Base-by-base conservation (phyloP, 2,797 vertebrate genomes). In the Mastacembelus armatus region DNA sequence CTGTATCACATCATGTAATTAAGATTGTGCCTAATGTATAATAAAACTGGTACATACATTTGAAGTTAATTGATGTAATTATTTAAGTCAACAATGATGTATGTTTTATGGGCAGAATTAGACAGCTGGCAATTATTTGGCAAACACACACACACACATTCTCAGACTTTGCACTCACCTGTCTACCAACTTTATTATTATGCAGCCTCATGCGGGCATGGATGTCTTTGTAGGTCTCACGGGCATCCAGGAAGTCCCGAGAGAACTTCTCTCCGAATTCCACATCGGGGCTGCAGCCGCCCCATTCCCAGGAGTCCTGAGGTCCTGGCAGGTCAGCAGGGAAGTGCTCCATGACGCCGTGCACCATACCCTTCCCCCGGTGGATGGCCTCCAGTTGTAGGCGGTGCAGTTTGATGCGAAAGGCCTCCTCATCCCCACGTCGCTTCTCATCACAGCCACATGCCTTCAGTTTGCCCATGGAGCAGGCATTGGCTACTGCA, bases 241-340 rank as follows among this genome's bases (percentile, higher is more conserved):
- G 94, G 61, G 97, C 96, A 69, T 99, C 98, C 2, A 99, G 92
- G 89, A 99, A 99, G 83, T 99, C 98, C 83, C 95, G 95, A 36
- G 98, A 99, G 92, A 99, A 99, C 87, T 96, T 96, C 85, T 98
- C 97, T 44, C 97, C 98, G 35, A 96, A 99, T 81, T 99, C 97
- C 92, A 99, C 95, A 0, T 99, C 96, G 0, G 97, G 98, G 84
- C 98, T 99, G 93, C 98, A 99, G 75, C 98, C 98, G 3, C 97
- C 97, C 98, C 98, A 99, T 57, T 99, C 98, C 98, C 98, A 99
- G 87, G 97, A 95, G 91, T 98, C 97, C 88, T 98, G 96, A 27
- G 96, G 95, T 43, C 96, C 96, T 0, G 95, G 95, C 52, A 95
- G 91, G 42, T 97, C 96, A 0, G 94, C 92, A 0, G 97, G 96